A percentile compares a stretch with the other conserved stretches of the same genome.
phyloP scores from a whole-genome alignment of 2,113 vertebrate species.

The Xiphorhynchus elegans region DNA sequence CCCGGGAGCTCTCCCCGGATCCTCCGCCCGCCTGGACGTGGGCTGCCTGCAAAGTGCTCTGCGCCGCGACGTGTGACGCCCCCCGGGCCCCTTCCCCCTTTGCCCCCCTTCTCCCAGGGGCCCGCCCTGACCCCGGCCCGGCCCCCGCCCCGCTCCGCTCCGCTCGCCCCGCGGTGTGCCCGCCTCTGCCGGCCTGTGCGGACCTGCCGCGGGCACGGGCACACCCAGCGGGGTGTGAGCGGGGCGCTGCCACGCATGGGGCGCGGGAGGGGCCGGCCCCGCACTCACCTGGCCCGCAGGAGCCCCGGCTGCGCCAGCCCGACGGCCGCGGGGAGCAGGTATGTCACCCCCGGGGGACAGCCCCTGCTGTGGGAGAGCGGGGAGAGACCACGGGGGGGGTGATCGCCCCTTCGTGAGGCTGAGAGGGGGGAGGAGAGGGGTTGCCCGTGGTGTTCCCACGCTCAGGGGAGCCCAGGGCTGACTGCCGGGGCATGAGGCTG shows the following conservation, averaged over 20 bases:
- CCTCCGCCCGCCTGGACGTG: not conserved
- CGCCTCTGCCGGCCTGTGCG: constrained; percentile 7
- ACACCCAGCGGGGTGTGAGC: constrained; percentile 50
- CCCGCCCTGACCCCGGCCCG: constrained; percentile 15
- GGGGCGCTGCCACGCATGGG: not conserved
- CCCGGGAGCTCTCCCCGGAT: not conserved
- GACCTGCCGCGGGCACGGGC: constrained; percentile 39
- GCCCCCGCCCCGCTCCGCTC: not conserved
- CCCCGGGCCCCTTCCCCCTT: constrained; percentile 3
- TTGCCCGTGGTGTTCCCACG: rapidly evolving
- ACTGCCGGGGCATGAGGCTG: rapidly evolving
- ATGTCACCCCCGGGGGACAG: not conserved
- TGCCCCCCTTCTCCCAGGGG: not conserved
- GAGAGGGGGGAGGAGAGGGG: not conserved
- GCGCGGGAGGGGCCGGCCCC: not conserved
- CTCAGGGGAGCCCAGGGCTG: not conserved
- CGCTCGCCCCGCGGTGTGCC: no score
- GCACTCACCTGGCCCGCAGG: not conserved
- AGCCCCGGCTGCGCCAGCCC: not conserved
- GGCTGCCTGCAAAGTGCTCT: constrained; percentile 38
- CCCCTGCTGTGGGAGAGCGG: not conserved
- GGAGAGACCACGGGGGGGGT: not conserved
- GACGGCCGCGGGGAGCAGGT: not conserved
- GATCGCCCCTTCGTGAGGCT: no score
- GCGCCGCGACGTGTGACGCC: not conserved